Conservation (phyloP, 92 coral and sea anemone species). For the Montipora capitata region DNA sequence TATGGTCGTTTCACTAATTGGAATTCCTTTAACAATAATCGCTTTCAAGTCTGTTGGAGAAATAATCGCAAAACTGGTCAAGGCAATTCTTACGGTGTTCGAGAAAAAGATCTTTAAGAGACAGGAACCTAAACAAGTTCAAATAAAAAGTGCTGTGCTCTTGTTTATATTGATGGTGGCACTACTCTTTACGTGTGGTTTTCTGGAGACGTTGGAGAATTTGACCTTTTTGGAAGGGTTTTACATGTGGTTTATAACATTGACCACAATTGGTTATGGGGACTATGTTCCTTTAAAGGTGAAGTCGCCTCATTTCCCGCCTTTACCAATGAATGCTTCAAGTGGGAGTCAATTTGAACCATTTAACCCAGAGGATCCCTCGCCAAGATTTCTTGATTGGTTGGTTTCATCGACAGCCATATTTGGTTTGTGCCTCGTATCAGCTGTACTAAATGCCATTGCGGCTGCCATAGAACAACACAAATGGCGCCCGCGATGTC, state of each 20-base stretch:
- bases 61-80: slow-evolving; percentile 11
- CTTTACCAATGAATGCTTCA: background rate
- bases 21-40: slow-evolving; percentile 51
- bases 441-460: slow-evolving; percentile 66
- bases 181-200: background rate
- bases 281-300: slow-evolving; percentile 9
- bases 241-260: slow-evolving; percentile 59
- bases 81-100: background rate
- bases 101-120: slow-evolving; percentile 18
- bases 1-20: slow-evolving; percentile 23
- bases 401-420: background rate
- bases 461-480: slow-evolving; percentile 23
- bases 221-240: slow-evolving; percentile 39
- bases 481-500: slow-evolving; percentile 8
- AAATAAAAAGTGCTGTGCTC: slow-evolving; percentile 17
- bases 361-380: background rate
- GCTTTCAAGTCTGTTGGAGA: slow-evolving; percentile 50
- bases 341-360: background rate
- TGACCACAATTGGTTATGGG: slow-evolving; percentile 55
- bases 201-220: background rate
- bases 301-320: background rate
- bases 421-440: slow-evolving; percentile 41
- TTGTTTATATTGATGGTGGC: slow-evolving; percentile 6
- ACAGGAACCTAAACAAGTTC: slow-evolving; percentile 1
- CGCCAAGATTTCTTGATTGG: background rate